Conservation (phyloP, 2,888 invertebrate species). For the Spodoptera exigua region DNA sequence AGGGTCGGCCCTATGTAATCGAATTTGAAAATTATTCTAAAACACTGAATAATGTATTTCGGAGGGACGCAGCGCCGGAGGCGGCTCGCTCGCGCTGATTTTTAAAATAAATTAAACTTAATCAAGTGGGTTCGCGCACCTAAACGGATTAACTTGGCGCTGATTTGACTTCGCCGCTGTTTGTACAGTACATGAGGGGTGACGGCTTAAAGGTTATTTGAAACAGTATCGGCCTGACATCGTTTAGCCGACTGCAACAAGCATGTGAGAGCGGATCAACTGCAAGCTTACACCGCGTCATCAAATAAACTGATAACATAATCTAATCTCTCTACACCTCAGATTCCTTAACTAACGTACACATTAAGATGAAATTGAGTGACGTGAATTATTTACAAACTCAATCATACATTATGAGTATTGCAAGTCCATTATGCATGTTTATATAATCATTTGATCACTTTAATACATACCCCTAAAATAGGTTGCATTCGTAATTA, state of each 20-base stretch:
- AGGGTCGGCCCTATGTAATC: slow-evolving; percentile 89
- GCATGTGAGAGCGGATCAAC: slow-evolving; percentile 31
- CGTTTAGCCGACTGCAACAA: slow-evolving; percentile 58
- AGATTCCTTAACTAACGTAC: neutral
- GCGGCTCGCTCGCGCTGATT: slow-evolving; percentile 85
- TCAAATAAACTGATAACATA: slow-evolving; percentile 8
- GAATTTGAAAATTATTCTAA: slow-evolving; percentile 90
- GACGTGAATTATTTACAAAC: neutral
- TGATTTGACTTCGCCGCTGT: slow-evolving; percentile 87
- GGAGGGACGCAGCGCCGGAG: slow-evolving; percentile 84
- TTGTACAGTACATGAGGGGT: slow-evolving; percentile 82
- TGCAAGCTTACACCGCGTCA: slow-evolving; percentile 16
- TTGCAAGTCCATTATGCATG: too few species aligned
- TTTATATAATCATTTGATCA: too few species aligned
- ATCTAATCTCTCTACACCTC: neutral
- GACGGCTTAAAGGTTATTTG: slow-evolving; percentile 80
- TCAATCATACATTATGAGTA: too few species aligned
- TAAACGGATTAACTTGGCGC: slow-evolving; percentile 89
- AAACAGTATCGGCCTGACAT: slow-evolving; percentile 78
- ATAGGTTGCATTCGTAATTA: too few species aligned
- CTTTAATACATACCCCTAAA: too few species aligned
- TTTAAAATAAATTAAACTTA: slow-evolving; percentile 90
- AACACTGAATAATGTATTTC: slow-evolving; percentile 89
- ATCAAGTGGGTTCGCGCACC: slow-evolving; percentile 89
- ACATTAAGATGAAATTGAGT: neutral